Conservation (phyloP, 2,113 vertebrate species). For the Tonatia bakeri region DNA sequence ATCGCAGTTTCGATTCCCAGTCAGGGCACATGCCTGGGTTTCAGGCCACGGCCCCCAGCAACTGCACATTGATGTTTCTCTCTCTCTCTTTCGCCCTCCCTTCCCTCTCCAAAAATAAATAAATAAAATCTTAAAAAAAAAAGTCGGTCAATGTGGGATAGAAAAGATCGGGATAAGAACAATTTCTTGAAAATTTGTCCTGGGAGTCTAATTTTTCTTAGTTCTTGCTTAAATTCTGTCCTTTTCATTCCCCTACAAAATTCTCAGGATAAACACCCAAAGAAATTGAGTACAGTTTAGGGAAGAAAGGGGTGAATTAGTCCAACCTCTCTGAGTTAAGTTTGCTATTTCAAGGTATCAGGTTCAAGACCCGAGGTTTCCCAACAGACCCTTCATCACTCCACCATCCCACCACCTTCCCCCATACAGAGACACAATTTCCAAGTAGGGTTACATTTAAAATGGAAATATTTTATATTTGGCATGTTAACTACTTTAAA, state of each 20-base stretch:
- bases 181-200: neutral
- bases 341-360: neutral
- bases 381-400: neutral
- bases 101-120: no score
- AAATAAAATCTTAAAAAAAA: no score
- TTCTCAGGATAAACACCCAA: neutral
- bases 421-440: neutral
- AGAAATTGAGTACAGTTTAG: neutral
- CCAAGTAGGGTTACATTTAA: slow-evolving; percentile 16
- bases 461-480: slow-evolving; percentile 31
- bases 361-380: slow-evolving; percentile 7
- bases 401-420: no score
- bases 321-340: neutral
- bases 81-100: no score
- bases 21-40: no score
- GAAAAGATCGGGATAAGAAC: neutral
- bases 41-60: no score
- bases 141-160: neutral
- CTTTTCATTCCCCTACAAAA: neutral
- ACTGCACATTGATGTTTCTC: no score
- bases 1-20: no score
- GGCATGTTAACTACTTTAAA: neutral
- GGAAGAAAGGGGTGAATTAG: neutral
- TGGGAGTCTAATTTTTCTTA: neutral
- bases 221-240: slow-evolving; percentile 25